phyloP scores from a whole-genome alignment of 2,797 vertebrate species.

The Megalops cyprinoides region DNA sequence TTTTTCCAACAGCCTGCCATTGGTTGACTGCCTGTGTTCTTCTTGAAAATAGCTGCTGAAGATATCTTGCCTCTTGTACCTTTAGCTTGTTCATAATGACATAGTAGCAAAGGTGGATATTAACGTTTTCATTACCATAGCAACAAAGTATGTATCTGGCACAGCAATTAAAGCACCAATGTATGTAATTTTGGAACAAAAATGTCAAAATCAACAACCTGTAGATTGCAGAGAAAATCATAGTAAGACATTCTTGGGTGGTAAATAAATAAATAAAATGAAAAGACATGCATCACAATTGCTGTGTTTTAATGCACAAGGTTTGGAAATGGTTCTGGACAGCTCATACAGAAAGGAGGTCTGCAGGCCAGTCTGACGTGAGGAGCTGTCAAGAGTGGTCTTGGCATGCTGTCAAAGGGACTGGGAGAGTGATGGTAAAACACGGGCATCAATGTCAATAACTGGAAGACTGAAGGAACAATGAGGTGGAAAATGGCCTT shows the following conservation, averaged over 20 bases:
- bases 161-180: neutral
- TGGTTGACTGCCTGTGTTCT: neutral
- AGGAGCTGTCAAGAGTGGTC: neutral
- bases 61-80: neutral
- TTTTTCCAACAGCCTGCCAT: neutral
- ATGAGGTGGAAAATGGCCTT: neutral
- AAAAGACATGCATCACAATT: too few species aligned
- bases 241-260: neutral
- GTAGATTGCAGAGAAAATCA: neutral
- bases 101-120: neutral
- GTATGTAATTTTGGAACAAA: neutral
- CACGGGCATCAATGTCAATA: neutral
- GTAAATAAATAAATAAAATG: neutral
- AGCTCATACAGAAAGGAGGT: neutral
- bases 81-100: neutral
- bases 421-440: neutral
- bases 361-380: neutral
- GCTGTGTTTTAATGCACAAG: neutral
- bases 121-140: neutral
- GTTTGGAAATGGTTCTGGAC: neutral
- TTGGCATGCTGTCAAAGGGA: neutral
- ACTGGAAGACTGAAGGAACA: neutral
- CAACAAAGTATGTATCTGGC: neutral
- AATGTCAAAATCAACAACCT: conserved; percentile 1
- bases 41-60: neutral